Percentiles rank a stretch among this genome's conserved stretches.
Evolutionary conservation across 2,113 vertebrate genomes (phyloP).

Genomic region (Pleuronectes platessa): DNA sequence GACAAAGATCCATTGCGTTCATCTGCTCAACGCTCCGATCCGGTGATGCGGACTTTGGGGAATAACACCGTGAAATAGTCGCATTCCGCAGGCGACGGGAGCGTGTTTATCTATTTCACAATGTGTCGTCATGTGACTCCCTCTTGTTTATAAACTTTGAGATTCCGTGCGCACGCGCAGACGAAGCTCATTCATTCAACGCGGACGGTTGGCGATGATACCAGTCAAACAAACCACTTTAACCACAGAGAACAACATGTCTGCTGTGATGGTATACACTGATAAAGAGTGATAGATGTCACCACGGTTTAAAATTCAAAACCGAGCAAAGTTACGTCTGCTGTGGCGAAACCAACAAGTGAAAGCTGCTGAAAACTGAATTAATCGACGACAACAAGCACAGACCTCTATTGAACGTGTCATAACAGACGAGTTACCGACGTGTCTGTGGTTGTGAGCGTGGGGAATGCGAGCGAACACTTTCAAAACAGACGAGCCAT

Average conservation of each 20-base stretch:
- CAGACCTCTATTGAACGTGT: fast-evolving
- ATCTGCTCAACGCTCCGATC: neutral
- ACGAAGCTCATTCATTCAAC: slow-evolving; percentile 92
- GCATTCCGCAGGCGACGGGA: neutral
- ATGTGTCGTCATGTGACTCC: slow-evolving; percentile 84
- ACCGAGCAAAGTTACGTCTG: neutral
- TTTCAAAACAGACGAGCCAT: neutral
- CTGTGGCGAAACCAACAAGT: slow-evolving; percentile 33
- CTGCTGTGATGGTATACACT: fast-evolving
- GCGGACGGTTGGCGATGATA: slow-evolving; percentile 64
- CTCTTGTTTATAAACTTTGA: slow-evolving; percentile 90
- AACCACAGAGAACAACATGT: neutral
- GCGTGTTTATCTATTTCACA: slow-evolving; percentile 38
- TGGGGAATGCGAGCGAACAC: neutral
- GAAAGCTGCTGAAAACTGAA: neutral
- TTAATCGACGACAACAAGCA: slow-evolving; percentile 31
- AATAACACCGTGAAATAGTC: fast-evolving
- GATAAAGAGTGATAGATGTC: neutral
- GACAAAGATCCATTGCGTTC: neutral
- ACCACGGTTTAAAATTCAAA: neutral
- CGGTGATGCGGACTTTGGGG: fast-evolving
- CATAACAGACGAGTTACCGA: fast-evolving
- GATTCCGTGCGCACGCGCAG: slow-evolving; percentile 87
- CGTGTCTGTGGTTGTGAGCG: fast-evolving
- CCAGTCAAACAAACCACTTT: neutral